These are phyloP conservation scores for Psittacula derbiana DNA, from an alignment of 2,797 vertebrate species.

Conservation along the genomic window DNA sequence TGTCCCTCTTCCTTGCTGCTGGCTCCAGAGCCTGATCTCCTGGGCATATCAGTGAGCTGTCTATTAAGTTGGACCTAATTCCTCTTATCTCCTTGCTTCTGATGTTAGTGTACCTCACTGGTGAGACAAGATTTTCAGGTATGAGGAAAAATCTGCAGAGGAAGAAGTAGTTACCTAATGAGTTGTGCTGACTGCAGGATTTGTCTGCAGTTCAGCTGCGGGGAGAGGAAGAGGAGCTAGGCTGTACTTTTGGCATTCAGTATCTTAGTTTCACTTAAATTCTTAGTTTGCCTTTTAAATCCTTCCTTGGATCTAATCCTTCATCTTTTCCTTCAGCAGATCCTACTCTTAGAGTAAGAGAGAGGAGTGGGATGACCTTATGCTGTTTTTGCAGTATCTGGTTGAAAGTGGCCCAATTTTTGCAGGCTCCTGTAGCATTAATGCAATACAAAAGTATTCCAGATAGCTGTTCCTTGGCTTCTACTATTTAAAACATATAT, in stretches of 20 bases:
- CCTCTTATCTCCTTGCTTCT: neutral
- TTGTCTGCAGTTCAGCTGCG: neutral
- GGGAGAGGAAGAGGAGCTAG: neutral
- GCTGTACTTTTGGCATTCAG: neutral
- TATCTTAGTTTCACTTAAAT: neutral
- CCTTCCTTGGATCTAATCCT: neutral
- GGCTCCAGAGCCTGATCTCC: neutral
- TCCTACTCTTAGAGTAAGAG: neutral
- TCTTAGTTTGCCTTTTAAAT: neutral
- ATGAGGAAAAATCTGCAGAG: neutral
- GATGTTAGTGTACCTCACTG: neutral
- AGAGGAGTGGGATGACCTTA: neutral
- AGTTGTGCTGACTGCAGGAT: neutral
- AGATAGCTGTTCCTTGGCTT: neutral
- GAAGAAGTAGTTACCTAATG: neutral
- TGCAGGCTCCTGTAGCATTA: neutral
- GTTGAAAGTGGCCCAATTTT: neutral
- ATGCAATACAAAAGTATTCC: neutral
- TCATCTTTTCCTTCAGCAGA: neutral
- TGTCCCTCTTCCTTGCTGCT: neutral
- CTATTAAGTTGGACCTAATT: neutral
- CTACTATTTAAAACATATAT: neutral
- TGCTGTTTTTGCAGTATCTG: neutral
- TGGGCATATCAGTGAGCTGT: neutral
- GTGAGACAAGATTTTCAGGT: neutral